These are phyloP conservation scores for Spheniscus mendiculus DNA, from an alignment of 2,113 vertebrate genomes.

Conservation along the genomic window DNA sequence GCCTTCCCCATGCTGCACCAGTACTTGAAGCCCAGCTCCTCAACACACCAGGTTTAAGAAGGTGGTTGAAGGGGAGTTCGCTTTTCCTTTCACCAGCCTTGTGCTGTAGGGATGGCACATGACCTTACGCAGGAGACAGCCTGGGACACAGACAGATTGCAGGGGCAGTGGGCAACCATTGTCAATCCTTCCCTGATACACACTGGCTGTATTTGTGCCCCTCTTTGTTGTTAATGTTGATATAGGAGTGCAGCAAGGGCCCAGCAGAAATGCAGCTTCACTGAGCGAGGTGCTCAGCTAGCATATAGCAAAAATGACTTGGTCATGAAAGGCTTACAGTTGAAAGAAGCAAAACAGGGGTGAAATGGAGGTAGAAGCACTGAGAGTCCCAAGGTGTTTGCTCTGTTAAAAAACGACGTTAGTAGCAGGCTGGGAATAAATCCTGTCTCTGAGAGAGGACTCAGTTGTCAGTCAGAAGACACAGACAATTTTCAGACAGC, in stretches of 20 bases:
- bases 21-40: not conserved
- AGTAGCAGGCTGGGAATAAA: not conserved
- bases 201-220: not conserved
- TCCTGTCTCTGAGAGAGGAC: not conserved
- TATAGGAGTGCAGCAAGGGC: not conserved
- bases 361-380: not conserved
- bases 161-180: not conserved
- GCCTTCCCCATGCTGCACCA: not conserved
- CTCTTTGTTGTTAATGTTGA: not conserved
- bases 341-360: not conserved
- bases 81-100: not conserved
- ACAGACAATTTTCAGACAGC: not conserved
- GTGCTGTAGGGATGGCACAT: not conserved
- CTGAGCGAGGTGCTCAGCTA: not conserved
- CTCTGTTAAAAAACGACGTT: not conserved
- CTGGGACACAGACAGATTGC: not conserved
- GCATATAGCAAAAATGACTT: not conserved
- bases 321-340: not conserved
- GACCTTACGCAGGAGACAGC: not conserved
- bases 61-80: not conserved
- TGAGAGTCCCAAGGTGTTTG: not conserved
- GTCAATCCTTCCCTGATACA: not conserved
- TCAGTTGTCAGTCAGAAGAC: not conserved
- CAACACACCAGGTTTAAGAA: not conserved
- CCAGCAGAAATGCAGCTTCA: not conserved